Conservation (phyloP, 2,888 invertebrate genomes). For the Melanotus villosus region DNA sequence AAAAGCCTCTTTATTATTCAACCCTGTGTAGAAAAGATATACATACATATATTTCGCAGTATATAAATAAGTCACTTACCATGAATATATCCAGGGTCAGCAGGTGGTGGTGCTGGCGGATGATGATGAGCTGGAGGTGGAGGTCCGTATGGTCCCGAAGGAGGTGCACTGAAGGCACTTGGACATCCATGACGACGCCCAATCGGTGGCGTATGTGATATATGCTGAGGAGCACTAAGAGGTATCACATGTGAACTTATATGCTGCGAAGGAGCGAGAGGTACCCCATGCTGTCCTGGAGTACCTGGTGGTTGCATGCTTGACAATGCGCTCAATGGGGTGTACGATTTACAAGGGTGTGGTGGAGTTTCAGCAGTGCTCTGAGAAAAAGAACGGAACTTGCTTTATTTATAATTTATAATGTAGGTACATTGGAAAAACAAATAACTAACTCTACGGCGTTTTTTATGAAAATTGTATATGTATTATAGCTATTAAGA, state of each 20-base stretch:
- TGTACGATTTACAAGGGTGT: constrained; percentile 78
- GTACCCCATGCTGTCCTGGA: constrained; percentile 63
- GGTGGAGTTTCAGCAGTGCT: constrained; percentile 21
- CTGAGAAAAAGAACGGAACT: constrained; percentile 22
- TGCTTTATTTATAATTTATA: too few relatives aligned
- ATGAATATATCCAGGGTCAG: constrained; percentile 64
- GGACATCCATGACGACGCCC: constrained; percentile 73
- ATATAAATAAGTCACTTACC: constrained; percentile 60
- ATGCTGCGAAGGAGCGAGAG: constrained; percentile 65
- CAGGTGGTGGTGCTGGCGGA: constrained; percentile 58
- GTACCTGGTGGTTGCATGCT: constrained; percentile 89
- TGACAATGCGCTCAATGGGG: constrained; percentile 86
- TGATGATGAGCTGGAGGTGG: constrained; percentile 64
- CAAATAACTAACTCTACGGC: too few relatives aligned
- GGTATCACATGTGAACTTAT: constrained; percentile 71
- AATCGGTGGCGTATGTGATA: constrained; percentile 54
- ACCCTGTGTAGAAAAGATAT: too few relatives aligned
- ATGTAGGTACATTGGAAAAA: too few relatives aligned
- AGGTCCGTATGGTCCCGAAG: constrained; percentile 63
- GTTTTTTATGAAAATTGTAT: too few relatives aligned
- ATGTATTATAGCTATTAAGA: too few relatives aligned
- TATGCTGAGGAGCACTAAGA: constrained; percentile 62
- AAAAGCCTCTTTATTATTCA: too few relatives aligned
- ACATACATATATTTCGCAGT: too few relatives aligned
- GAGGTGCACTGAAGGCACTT: constrained; percentile 74